These are phyloP conservation scores for Pantherophis vulpinus DNA, from an alignment of 2,797 vertebrate species.

Conservation along the genomic window DNA sequence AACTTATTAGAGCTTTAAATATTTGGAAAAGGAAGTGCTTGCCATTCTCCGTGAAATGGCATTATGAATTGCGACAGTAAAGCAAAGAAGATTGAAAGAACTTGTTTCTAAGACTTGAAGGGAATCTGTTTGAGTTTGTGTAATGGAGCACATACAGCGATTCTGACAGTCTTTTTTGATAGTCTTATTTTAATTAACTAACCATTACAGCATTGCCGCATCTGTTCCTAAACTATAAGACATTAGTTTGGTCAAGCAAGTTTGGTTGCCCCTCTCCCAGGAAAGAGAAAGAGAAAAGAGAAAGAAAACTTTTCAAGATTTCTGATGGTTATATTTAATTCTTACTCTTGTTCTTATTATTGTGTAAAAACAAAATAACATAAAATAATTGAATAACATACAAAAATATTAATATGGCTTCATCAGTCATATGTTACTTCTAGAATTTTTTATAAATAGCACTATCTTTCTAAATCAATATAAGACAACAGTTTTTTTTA, in stretches of 20 bases:
- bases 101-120: constrained; percentile 30
- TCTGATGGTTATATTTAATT: not conserved
- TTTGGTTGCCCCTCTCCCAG: not conserved
- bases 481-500: not conserved
- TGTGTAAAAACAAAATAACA: constrained; percentile 33
- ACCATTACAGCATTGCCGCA: constrained; percentile 15
- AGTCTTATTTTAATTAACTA: constrained; percentile 1
- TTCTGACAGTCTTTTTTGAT: constrained; percentile 2
- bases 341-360: not conserved
- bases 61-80: constrained; percentile 43
- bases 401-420: constrained; percentile 6
- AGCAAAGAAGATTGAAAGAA: constrained; percentile 40
- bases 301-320: not conserved
- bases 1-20: constrained; percentile 30
- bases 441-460: not conserved
- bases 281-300: constrained; percentile 21
- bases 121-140: constrained; percentile 8
- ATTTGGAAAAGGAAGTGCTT: constrained; percentile 6
- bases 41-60: constrained; percentile 25
- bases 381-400: constrained; percentile 31
- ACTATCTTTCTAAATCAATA: not conserved
- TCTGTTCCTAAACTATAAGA: not conserved
- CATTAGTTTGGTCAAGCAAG: not conserved
- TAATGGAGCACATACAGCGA: constrained; percentile 10
- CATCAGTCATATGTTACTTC: not conserved